phyloP scores from a whole-genome alignment of 1,140 invertebrate genomes.

The Bombus superbus region DNA sequence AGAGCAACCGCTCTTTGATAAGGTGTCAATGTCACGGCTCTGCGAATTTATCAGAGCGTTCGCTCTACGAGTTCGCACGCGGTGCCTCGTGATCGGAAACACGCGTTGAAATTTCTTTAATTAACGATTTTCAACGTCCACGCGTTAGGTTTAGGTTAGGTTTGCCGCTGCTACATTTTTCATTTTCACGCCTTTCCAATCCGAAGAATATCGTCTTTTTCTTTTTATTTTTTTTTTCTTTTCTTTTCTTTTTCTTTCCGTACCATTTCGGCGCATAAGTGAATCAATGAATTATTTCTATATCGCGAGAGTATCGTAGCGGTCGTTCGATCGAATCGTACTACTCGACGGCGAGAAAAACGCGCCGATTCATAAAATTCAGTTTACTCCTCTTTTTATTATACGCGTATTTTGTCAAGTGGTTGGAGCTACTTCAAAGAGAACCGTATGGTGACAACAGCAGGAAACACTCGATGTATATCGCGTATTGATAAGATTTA shows the following conservation, averaged over 20 bases:
- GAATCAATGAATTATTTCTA: no score
- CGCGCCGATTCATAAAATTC: no score
- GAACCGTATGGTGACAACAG: no score
- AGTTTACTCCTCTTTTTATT: no score
- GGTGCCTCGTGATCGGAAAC: neutral
- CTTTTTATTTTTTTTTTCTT: no score
- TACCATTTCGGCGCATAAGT: accelerated
- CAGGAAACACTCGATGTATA: neutral
- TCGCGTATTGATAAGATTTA: slow-evolving; percentile 11
- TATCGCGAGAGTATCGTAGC: no score
- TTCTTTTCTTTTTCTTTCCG: no score
- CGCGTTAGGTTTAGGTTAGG: no score
- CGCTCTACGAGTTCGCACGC: neutral
- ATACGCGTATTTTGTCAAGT: neutral
- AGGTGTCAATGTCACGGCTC: slow-evolving; percentile 55
- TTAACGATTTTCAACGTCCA: neutral
- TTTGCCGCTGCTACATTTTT: no score
- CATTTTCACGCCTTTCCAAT: no score
- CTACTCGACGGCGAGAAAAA: accelerated
- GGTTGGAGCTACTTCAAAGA: neutral
- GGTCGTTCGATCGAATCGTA: no score
- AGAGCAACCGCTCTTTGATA: slow-evolving; percentile 29
- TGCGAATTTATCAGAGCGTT: slow-evolving; percentile 35
- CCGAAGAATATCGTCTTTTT: no score
- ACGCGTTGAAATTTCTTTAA: neutral